Conservation (phyloP, 2,113 vertebrate species). For the Buteo buteo region DNA sequence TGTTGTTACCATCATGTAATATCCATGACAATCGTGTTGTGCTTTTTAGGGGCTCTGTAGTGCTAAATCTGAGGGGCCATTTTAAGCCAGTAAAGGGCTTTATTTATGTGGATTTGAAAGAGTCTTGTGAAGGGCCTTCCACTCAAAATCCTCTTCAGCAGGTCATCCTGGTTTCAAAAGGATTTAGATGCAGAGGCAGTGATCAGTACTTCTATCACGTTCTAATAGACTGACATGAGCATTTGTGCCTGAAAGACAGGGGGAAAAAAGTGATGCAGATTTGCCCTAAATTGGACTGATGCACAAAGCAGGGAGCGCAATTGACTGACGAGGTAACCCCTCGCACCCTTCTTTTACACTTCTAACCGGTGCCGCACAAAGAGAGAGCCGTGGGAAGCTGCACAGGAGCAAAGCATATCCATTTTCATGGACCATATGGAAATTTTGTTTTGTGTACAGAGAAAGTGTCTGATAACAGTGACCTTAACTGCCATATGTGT, state of each 20-base stretch:
- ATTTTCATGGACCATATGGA: conserved; percentile 99
- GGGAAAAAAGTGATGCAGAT: conserved; percentile 74
- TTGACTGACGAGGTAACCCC: conserved; percentile 76
- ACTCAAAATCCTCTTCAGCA: conserved; percentile 91
- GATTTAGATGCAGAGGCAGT: conserved; percentile 85
- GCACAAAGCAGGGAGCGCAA: conserved; percentile 75
- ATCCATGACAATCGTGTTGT: conserved; percentile 99
- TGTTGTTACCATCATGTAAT: conserved; percentile 96
- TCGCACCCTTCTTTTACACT: conserved; percentile 72
- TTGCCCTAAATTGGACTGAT: conserved; percentile 80
- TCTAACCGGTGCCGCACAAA: conserved; percentile 78
- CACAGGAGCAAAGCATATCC: conserved; percentile 80
- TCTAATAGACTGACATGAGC: conserved; percentile 91
- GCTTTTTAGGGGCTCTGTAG: conserved; percentile 90
- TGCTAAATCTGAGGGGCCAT: conserved; percentile 93
- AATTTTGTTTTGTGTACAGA: conserved; percentile 93
- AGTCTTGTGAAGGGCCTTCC: conserved; percentile 91
- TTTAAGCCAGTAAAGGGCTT: conserved; percentile 97
- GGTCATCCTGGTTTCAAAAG: conserved; percentile 92
- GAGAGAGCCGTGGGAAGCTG: conserved; percentile 90
- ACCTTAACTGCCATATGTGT: conserved; percentile 93
- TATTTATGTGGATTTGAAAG: conserved; percentile 99
- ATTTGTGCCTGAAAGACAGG: conserved; percentile 83
- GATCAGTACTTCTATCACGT: conserved; percentile 96
- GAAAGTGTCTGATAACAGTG: conserved; percentile 89